Base-by-base conservation (phyloP, 92 coral and sea anemone genomes). In the Metridium senile region DNA sequence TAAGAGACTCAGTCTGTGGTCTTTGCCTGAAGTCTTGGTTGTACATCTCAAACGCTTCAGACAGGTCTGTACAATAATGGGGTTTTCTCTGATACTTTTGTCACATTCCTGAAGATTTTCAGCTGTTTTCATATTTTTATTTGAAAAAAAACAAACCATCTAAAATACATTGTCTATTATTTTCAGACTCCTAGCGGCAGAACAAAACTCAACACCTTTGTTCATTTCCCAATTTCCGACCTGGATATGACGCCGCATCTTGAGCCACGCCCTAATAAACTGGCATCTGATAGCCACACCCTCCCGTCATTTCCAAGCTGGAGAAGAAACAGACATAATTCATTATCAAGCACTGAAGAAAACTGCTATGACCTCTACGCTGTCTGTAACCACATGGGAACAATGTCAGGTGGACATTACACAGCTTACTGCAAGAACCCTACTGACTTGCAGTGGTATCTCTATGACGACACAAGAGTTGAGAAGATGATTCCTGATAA, bases 391-490 rank as follows among this genome's bases (percentile, higher is more conserved):
- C 98, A 93, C 88, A 78, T 92, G 31, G 98, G 98, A 0, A 91
- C 85, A 56, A 93, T 93, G 98, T 85, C 93, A 35, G 98, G 93
- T 25, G 98, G 98, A 0, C 98, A 93, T 58, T 93, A 93, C 82
- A 93, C 95, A 34, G 98, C 98, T 0, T 85, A 77, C 83, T 93
- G 98, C 69, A 90, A 85, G 72, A 93, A 91, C 72, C 98, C 98
- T 31, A 88, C 89, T 11, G 97, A 91, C 61, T 85, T 80, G 22
- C 74, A 89, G 54, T 93, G 98, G 98, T 82, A 76, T 49, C 62
- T 91, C 75, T 93, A 84, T 80, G 98, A 93, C 30, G 98, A 93
- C 77, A 91, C 89, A 59, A 75, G 88, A 23, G 98, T 93, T 20
- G 93, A 91, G 33, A 79, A 74, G 81, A 58, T 84, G 62, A 47